Conservation (phyloP, 2,797 vertebrate genomes). For the Nasua narica region DNA sequence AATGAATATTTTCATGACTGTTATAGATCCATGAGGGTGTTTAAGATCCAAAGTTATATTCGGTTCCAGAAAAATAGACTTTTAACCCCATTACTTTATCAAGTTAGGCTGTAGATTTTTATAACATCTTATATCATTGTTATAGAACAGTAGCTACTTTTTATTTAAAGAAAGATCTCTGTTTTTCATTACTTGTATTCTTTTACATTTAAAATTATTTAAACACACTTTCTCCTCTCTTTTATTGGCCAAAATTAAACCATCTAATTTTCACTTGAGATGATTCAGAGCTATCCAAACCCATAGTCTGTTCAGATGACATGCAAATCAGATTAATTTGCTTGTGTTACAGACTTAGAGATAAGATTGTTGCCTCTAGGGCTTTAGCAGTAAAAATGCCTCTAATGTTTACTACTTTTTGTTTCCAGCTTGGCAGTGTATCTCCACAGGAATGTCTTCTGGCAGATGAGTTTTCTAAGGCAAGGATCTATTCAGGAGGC, state of each 20-base stretch:
- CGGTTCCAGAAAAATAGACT: conserved; percentile 17
- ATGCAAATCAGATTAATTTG: conserved; percentile 72
- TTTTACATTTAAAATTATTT: conserved; percentile 56
- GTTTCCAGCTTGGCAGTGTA: conserved; percentile 31
- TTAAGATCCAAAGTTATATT: conserved; percentile 44
- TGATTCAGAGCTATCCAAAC: conserved; percentile 45
- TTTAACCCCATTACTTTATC: conserved; percentile 8
- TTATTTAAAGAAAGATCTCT: conserved; percentile 18
- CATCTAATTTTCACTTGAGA: conserved; percentile 57
- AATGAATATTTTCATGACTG: conserved; percentile 45
- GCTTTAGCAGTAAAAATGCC: conserved; percentile 38
- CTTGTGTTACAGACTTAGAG: conserved; percentile 40
- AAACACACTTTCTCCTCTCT: conserved; percentile 20
- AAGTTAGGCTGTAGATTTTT: conserved; percentile 1
- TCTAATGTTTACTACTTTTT: conserved; percentile 61
- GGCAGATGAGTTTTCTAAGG: conserved; percentile 45
- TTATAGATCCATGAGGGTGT: not conserved
- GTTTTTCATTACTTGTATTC: conserved; percentile 23
- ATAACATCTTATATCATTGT: conserved; percentile 23
- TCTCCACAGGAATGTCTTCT: conserved; percentile 54
- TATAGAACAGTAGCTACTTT: not conserved
- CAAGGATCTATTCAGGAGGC: conserved; percentile 5
- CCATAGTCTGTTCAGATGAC: conserved; percentile 45
- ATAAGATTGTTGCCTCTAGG: conserved; percentile 64
- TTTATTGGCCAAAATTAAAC: conserved; percentile 26